Evolutionary conservation across 2,797 vertebrate genomes (phyloP).

Genomic region (Cirrhinus molitorella): DNA sequence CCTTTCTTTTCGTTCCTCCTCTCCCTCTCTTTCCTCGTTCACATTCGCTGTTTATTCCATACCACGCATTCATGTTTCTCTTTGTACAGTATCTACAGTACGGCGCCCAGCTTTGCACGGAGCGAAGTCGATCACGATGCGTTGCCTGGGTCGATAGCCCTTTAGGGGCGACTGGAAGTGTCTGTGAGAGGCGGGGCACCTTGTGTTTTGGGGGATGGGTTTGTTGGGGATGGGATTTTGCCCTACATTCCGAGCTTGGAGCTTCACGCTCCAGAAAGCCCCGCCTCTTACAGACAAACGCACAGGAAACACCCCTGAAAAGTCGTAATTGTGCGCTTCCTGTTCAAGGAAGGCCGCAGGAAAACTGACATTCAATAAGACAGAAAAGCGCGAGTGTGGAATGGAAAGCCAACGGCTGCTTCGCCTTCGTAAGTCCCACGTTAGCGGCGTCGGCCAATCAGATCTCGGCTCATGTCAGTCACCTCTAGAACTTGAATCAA

Average conservation of each 20-base stretch:
- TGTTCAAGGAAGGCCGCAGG: constrained; percentile 1
- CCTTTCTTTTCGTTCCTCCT: background rate
- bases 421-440: constrained; percentile 5
- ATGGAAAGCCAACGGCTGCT: constrained; percentile 1
- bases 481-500: background rate
- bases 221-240: constrained; percentile 69
- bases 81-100: constrained; percentile 55
- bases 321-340: constrained; percentile 62
- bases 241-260: constrained; percentile 83
- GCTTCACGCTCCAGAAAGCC: constrained; percentile 81
- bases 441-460: constrained; percentile 65
- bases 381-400: constrained; percentile 57
- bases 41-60: constrained; percentile 18
- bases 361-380: constrained; percentile 59
- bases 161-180: constrained; percentile 71
- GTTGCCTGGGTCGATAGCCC: constrained; percentile 71
- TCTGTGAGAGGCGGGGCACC: constrained; percentile 81
- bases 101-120: constrained; percentile 31
- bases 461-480: constrained; percentile 38
- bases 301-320: constrained; percentile 70
- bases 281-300: constrained; percentile 76
- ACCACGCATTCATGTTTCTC: background rate
- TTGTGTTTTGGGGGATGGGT: constrained; percentile 59
- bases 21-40: constrained; percentile 11
- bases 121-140: constrained; percentile 26